These are phyloP conservation scores for Pelusios castaneus DNA, from an alignment of 2,113 vertebrate genomes.

Conservation along the genomic window DNA sequence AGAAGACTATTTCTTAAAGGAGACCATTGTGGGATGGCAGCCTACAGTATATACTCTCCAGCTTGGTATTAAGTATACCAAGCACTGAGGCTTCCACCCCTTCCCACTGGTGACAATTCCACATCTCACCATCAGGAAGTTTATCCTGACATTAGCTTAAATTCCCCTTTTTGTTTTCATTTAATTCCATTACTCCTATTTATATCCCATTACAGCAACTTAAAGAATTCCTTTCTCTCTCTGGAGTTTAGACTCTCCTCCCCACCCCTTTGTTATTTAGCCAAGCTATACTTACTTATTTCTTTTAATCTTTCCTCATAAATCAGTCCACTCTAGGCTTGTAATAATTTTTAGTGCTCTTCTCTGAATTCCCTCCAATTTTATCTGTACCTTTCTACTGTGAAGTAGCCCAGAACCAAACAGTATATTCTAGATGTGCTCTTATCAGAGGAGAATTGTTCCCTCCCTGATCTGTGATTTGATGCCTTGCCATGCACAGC, in stretches of 20 bases:
- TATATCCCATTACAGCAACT: not conserved
- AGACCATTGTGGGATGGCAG: too few species aligned
- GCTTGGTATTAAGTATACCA: too few species aligned
- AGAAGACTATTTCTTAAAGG: too few species aligned
- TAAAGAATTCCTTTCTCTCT: not conserved
- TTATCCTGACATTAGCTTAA: not conserved
- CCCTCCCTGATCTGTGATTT: not conserved
- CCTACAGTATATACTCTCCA: too few species aligned
- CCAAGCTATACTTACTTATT: not conserved
- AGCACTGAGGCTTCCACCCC: too few species aligned
- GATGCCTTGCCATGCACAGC: conserved; percentile 2
- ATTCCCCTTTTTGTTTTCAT: not conserved
- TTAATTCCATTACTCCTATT: not conserved
- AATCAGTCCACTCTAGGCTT: not conserved
- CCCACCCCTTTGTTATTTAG: not conserved
- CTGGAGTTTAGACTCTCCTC: conserved; percentile 29
- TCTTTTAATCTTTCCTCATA: not conserved
- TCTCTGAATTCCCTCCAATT: not conserved
- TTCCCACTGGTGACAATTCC: not conserved
- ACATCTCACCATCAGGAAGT: not conserved
- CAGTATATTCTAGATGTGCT: conserved; percentile 31
- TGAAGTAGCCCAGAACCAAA: conserved; percentile 8
- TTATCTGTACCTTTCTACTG: conserved; percentile 19
- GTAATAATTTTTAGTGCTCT: not conserved
- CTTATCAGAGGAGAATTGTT: conserved; percentile 11